Base-by-base conservation (phyloP, 1,140 invertebrate genomes). In the Spodoptera frugiperda region DNA sequence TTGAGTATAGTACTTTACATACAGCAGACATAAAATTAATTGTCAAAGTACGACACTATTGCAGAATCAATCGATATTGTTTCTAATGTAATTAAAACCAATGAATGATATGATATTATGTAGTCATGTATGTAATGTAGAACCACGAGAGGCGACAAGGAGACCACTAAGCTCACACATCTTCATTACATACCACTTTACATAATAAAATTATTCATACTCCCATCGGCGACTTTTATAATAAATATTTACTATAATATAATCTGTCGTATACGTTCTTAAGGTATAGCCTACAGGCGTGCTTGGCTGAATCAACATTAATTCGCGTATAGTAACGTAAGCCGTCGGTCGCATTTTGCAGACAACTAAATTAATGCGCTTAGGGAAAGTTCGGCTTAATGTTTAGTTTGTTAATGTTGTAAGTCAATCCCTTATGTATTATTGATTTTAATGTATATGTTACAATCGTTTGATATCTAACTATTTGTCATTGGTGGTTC, bases 171-270 rank as follows among this genome's bases (percentile, higher is more conserved):
- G 17, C 19, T 12, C n/a, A 12, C 8, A 61, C 30, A 61, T 14
- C 61, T 65, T 70, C 49, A 70, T 70, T 70, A 70, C 49, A 70
- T 70, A 70, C 67, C 25, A 70, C 48, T 49, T 53, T 49, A 70
- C 67, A 70, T 39, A 39, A 39, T 39, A 39, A 39, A 33, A 54
- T 49, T 44, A 39, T 1, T 33, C 3, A 14, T 21, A 30, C 25
- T 15, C n/a, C 14, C 33, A 44, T 53, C 33, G 67, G 67, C 67
- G 67, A 70, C 67, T 70, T 70, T 46, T 11, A 70, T 54, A 70
- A 10, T 54, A 70, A 70, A 10, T 70, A 70, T 70, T 70, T 70
- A 30, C 25, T 46, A 70, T 53, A 70, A 39, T 53, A 54, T 70
- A n/a, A 53, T 49, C 19, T n/a, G 25, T 68, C 65, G 48, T 68